Evolutionary conservation across 2,888 invertebrate genomes (phyloP), one percentile per base, ranked within the genome.

Genomic region (Leptopilina myrica): DNA sequence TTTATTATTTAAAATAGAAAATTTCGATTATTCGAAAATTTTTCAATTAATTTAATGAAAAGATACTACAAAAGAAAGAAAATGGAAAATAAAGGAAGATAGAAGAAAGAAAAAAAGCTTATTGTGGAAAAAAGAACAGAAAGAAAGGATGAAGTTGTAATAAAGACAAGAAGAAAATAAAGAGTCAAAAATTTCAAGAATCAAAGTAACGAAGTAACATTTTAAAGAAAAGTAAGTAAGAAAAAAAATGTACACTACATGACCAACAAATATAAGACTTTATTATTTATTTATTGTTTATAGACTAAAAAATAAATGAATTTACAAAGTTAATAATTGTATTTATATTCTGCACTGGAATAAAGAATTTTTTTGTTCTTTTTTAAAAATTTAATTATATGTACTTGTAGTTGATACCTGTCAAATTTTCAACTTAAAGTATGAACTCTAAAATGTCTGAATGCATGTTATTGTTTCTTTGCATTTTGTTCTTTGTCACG

Each of bases 391-490:
- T 62, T 15, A 62, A 15, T 9, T 20, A 6, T 69, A 43, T 43
- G 43, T 8, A 43, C 43, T 43, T 43, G 43, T 43, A 43, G 43
- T 43, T 33, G 33, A 33, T 43, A 1, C 8, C 43, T 43, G 20
- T 69, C 69, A 26, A 69, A 69, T 26, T 14, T 49, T 53, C 49
- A 49, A 69, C 67, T 49, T 67, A 49, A 67, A 49, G 26, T 67
- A 7, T 49, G 67, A 67, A 67, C 49, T 49, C 12, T 53, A 53
- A 69, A 56, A 26, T 73, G 33, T 26, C 33, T 8, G n/a, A 26
- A 26, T 11, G 9, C 69, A 53, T 73, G 40, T 56, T 73, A 56
- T 56, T 53, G 73, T 56, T 73, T 56, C 73, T 73, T 26, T 33
- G n/a, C 9, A 49, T 33, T 73, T 73, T 11, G 64, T 40, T 40